Base-by-base conservation (phyloP, 2,797 vertebrate species). In the Parambassis ranga region DNA sequence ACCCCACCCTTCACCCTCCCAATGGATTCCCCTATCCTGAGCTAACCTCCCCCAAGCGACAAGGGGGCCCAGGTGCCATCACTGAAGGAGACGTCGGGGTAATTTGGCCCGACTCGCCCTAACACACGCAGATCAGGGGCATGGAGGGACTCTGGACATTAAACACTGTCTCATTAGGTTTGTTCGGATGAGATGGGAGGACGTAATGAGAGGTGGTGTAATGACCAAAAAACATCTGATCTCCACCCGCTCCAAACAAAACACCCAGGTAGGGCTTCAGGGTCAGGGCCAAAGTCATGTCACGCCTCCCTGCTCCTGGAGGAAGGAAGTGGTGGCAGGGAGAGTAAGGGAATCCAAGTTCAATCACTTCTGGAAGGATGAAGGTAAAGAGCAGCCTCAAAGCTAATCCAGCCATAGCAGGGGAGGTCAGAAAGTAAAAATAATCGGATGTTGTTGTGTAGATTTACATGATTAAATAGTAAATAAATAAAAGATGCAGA, bases 91-190 rank as follows among this genome's bases (percentile, higher is more conserved):
- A 91, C 81, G 73, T 67, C 61, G 67, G 77, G 89, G 88, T 95
- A 94, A 94, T 94, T 94, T 92, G 87, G 83, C 72, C 47, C 62
- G 51, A 51, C 58, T 59, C 79, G 41, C 73, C 85, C 81, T 67
- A 89, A 91, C 93, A 94, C 92, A 94, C 92, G 83, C 89, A 73
- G 72, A 85, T 76, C 38, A 73, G 58, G 71, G 68, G 56, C 31
- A 24, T 55, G 57, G 67, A 68, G 64, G 75, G 75, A 62, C 79
- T 80, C 51, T 89, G 89, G 90, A 92, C 91, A 93, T 93, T 93
- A 92, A 89, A 79, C 89, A 92, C 78, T 87, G 90, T 91, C 92
- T 94, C 93, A 93, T 94, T 95, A 94, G 89, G 72, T 88, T 82
- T 81, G 82, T 86, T 79, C 84, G 75, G 88, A 87, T 28, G 73